These are phyloP conservation scores for Petrocephalus microphthalmus DNA, from an alignment of 2,113 vertebrate species.

Conservation along the genomic window DNA sequence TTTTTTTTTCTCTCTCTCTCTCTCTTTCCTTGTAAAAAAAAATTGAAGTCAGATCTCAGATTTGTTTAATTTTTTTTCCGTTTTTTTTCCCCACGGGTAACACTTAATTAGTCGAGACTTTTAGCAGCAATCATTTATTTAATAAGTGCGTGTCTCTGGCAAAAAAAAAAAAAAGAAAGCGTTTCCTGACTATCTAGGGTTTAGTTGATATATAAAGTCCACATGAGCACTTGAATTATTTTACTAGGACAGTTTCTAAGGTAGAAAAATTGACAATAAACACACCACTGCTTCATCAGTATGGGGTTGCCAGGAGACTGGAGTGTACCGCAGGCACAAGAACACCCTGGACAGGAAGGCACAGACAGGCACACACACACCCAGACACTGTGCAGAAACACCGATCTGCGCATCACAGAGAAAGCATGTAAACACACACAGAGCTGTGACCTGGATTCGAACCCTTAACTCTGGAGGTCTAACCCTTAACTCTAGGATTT, in stretches of 20 bases:
- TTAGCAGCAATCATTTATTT: conserved; percentile 4
- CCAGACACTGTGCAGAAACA: neutral
- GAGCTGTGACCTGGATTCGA: neutral
- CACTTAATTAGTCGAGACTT: conserved; percentile 9
- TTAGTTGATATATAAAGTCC: neutral
- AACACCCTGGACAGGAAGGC: neutral
- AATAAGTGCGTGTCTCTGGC: neutral
- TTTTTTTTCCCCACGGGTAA: neutral
- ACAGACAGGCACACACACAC: neutral
- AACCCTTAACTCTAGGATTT: neutral
- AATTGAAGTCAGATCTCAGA: neutral
- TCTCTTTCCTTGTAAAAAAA: neutral
- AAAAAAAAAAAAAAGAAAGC: neutral
- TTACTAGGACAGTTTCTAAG: neutral
- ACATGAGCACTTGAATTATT: neutral
- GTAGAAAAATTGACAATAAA: neutral
- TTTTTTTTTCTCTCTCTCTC: neutral
- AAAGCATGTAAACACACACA: neutral
- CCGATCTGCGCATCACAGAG: neutral
- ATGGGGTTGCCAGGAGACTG: no score
- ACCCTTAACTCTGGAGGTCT: neutral
- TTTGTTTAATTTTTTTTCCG: neutral
- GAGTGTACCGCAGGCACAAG: neutral
- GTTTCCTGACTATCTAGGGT: neutral
- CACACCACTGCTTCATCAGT: neutral